Evolutionary conservation across 2,113 vertebrate species (phyloP), one percentile per base, ranked within the genome.

Genomic region (Talpa occidentalis): DNA sequence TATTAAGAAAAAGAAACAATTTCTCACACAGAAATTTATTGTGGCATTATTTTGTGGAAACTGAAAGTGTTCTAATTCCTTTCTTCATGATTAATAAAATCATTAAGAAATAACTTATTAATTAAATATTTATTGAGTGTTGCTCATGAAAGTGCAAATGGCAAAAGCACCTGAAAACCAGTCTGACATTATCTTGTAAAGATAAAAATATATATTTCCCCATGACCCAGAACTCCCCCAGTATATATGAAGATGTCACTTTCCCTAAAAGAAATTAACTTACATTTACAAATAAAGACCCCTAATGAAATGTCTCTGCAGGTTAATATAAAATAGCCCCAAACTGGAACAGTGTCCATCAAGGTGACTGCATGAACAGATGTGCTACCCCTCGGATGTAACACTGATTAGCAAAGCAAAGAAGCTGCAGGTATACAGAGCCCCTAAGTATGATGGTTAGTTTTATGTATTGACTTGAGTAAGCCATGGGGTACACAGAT

Each of bases 101-200:
- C 74, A 88, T 95, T 79, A 88, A 70, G 56, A 67, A 86, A 96
- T 80, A 90, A 79, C 62, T 32, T 78, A 86, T 91, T 83, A 94
- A 85, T 73, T 47, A 94, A 86, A 70, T 93, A 52, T 40, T 44
- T 69, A 60, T 37, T 52, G 10, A 77, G 44, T 5, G 22, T 86
- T 69, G 24, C 28, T 77, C 15, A 35, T 49, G 21, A 32, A 56
- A 73, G 42, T 88, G 5, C 15, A 59, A 85, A 69, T 54, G 44
- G 28, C 16, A 47, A 5, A 49, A 52, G 17, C 16, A 64, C 93
- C 92, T 88, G 37, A 54, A 77, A 92, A 90, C 32, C 5, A 54
- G 37, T 8, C 80, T 24, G 40, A 3, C 2, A 67, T 56, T 22
- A 30, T 44, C 17, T 83, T 44, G 69, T 26, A 74, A 85, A 78